A percentile compares a stretch with the other conserved stretches of the same genome.
phyloP scores from a whole-genome alignment of 2,888 invertebrate genomes.

The Pammene aurita region DNA sequence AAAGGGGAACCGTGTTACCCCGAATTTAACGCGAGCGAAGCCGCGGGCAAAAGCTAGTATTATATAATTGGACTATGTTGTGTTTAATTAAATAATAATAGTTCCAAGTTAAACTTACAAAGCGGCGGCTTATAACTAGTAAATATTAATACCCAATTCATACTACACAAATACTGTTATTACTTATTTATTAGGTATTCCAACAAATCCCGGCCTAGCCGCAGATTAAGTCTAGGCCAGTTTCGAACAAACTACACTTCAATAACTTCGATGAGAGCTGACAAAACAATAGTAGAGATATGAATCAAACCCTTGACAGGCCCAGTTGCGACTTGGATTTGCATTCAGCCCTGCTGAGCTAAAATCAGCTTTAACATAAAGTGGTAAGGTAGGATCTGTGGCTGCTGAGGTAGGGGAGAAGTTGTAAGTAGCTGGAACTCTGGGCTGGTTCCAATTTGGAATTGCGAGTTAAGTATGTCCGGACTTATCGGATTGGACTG shows the following conservation, averaged over 20 bases:
- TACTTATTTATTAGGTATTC: not conserved
- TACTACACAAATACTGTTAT: too few species aligned
- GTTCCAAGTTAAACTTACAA: too few species aligned
- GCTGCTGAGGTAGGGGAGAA: not conserved
- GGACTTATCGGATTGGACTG: slow-evolving; percentile 13
- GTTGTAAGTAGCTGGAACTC: slow-evolving; percentile 14
- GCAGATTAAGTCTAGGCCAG: slow-evolving; percentile 20
- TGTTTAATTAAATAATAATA: too few species aligned
- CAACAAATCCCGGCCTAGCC: slow-evolving; percentile 6
- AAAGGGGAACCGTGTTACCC: too few species aligned
- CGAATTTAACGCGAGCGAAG: too few species aligned
- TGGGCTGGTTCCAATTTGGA: slow-evolving; percentile 27
- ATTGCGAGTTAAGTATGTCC: slow-evolving; percentile 18
- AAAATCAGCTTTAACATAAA: slow-evolving; percentile 41
- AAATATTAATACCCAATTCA: too few species aligned
- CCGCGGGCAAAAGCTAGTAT: too few species aligned
- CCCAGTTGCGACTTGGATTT: slow-evolving; percentile 22
- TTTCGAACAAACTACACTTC: slow-evolving; percentile 27
- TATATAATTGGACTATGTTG: too few species aligned
- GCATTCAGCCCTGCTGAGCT: slow-evolving; percentile 26
- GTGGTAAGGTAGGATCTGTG: slow-evolving; percentile 32
- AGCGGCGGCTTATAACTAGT: too few species aligned
- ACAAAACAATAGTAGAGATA: slow-evolving; percentile 57
- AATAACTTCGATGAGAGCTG: slow-evolving; percentile 42
- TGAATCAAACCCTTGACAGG: slow-evolving; percentile 50